Percentiles rank a stretch among this genome's conserved stretches.
phyloP scores from a whole-genome alignment of 2,797 vertebrate genomes.

The Gobio occitaniae region DNA sequence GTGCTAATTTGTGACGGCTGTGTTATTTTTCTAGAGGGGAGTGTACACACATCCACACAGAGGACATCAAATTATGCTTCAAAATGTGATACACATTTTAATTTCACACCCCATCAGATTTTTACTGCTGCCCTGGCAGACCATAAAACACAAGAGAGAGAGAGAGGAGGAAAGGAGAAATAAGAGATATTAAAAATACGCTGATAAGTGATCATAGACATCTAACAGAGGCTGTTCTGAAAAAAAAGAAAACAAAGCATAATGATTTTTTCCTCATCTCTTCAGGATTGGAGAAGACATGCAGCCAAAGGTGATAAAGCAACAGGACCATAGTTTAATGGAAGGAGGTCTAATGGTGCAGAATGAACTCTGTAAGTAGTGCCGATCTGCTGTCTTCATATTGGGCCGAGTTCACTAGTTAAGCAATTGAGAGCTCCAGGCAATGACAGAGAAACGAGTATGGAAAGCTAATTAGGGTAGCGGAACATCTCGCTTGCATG shows the following conservation, averaged over 20 bases:
- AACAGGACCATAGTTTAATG: constrained; percentile 21
- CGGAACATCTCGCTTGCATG: background rate
- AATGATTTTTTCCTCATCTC: background rate
- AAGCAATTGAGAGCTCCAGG: background rate
- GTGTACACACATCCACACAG: constrained; percentile 40
- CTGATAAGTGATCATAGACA: background rate
- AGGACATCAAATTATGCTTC: constrained; percentile 84
- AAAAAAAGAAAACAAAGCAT: background rate
- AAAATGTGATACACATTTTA: constrained; percentile 98
- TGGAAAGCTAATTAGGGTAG: constrained; percentile 23
- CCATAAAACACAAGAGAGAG: constrained; percentile 61
- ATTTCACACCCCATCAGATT: constrained; percentile 99
- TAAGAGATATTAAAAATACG: constrained; percentile 7
- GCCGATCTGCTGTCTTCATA: constrained; percentile 31
- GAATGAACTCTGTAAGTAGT: constrained; percentile 16
- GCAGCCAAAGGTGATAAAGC: background rate
- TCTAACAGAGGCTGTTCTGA: background rate
- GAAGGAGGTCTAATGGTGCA: constrained; percentile 30
- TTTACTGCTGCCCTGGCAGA: constrained; percentile 84
- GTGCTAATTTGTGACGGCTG: constrained; percentile 67
- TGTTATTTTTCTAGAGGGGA: constrained; percentile 47
- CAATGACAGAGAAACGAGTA: background rate
- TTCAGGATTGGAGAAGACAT: background rate
- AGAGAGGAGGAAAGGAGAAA: constrained; percentile 7
- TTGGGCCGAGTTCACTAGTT: constrained; percentile 11